Percentiles rank a stretch among this genome's conserved stretches.
Conservation (phyloP, 2,888 invertebrate genomes). For the Ormyrus nitidulus region DNA sequence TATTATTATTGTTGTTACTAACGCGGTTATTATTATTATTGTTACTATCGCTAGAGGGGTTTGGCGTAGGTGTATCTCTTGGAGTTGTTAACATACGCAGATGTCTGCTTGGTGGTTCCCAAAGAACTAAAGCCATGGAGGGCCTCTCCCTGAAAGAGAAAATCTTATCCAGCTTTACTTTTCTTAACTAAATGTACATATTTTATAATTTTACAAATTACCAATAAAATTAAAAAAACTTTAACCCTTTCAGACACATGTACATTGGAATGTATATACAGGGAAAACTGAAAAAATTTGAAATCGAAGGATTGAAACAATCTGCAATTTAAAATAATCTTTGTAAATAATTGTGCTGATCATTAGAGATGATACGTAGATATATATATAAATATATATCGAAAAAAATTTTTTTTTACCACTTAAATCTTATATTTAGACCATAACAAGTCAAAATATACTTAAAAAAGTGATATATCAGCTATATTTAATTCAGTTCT, state of each 20-base stretch:
- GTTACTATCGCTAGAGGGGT: constrained; percentile 57
- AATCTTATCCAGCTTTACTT: constrained; percentile 61
- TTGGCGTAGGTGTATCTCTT: constrained; percentile 61
- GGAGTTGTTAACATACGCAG: constrained; percentile 69
- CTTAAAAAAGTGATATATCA: too few species aligned
- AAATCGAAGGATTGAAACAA: too few species aligned
- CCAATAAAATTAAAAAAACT: background rate
- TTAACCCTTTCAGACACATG: background rate
- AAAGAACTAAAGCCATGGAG: constrained; percentile 87
- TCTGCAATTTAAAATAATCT: too few species aligned
- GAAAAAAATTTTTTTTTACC: too few species aligned
- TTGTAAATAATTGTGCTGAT: too few species aligned
- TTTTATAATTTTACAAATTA: background rate
- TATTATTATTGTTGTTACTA: constrained; percentile 60
- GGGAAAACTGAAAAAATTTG: too few species aligned
- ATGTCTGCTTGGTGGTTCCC: constrained; percentile 84
- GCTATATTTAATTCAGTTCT: too few species aligned
- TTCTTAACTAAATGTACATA: constrained; percentile 8
- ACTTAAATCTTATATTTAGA: too few species aligned
- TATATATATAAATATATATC: too few species aligned
- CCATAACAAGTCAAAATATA: too few species aligned
- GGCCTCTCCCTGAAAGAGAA: constrained; percentile 80
- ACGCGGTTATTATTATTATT: constrained; percentile 58
- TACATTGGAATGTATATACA: too few species aligned
- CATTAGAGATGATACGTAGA: too few species aligned